Percentiles rank a stretch among this genome's conserved stretches.
Evolutionary conservation across 30 jellyfish, hydroid and myxozoan genomes (phyloP).

Genomic region (Haliclystus octoradiatus): DNA sequence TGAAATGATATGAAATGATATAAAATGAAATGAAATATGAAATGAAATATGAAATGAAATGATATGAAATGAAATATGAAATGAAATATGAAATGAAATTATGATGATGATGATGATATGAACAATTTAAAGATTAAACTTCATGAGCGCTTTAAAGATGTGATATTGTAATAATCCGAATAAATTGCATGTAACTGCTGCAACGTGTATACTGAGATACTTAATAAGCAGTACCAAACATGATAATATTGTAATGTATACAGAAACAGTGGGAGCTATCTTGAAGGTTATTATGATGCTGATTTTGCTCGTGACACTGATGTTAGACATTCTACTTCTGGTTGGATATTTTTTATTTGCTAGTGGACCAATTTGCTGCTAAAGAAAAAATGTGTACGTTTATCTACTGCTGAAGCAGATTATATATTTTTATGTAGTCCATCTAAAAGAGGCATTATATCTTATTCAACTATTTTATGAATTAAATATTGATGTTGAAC

Average conservation of each 20-base stretch:
- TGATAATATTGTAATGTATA: not conserved
- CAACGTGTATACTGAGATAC: conserved; percentile 14
- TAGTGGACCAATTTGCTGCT: conserved; percentile 28
- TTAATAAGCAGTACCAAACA: conserved; percentile 27
- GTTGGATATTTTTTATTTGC: conserved; percentile 2
- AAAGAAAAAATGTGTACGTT: conserved; percentile 12
- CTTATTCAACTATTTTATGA: no score
- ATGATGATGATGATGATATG: not conserved
- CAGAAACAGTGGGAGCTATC: not conserved
- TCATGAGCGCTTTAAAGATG: no score
- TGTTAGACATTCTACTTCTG: conserved; percentile 8
- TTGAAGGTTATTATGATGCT: conserved; percentile 9
- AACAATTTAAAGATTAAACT: no score
- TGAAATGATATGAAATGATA: no score
- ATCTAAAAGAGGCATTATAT: no score
- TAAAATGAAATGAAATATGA: no score
- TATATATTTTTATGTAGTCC: not conserved
- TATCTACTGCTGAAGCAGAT: conserved; percentile 22
- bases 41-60: no score
- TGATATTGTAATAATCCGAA: not conserved
- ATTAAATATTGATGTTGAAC: no score
- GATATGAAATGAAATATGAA: no score
- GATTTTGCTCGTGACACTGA: conserved; percentile 30
- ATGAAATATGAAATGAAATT: no score
- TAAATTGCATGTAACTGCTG: conserved; percentile 4